These are phyloP conservation scores for Dinoponera quadriceps DNA, from an alignment of 1,140 invertebrate genomes.

Conservation along the genomic window DNA sequence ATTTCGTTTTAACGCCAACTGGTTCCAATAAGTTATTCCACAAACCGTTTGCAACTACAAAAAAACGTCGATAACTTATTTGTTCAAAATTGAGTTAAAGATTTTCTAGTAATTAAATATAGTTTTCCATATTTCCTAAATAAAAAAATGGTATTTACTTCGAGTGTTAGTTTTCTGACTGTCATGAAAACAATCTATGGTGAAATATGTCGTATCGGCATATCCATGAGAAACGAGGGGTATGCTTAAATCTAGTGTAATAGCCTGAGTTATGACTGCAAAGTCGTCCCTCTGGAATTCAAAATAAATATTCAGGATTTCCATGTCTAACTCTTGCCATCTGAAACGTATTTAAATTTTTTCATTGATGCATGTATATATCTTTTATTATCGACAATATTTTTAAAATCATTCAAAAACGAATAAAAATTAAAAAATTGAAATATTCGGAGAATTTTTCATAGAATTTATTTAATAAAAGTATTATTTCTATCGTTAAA, in stretches of 20 bases:
- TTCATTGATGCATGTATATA: background rate
- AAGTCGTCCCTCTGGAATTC: constrained; percentile 88
- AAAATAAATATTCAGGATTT: constrained; percentile 79
- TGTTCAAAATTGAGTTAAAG: constrained; percentile 17
- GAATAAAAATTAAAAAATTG: background rate
- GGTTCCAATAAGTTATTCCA: constrained; percentile 89
- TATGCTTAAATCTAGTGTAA: constrained; percentile 80
- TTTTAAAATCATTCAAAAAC: background rate
- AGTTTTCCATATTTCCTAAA: background rate
- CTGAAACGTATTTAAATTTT: constrained; percentile 59
- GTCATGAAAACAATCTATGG: constrained; percentile 91
- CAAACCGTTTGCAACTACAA: constrained; percentile 85
- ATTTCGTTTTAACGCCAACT: constrained; percentile 80
- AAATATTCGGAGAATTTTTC: too few relatives aligned
- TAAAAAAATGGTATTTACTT: constrained; percentile 80
- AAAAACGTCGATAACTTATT: constrained; percentile 23
- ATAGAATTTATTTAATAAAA: too few relatives aligned
- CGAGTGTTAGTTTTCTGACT: constrained; percentile 88
- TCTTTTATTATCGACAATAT: background rate
- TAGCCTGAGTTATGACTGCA: constrained; percentile 88
- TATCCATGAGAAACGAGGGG: constrained; percentile 80
- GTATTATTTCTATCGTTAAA: background rate
- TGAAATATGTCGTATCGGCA: constrained; percentile 87
- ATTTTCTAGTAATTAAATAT: background rate
- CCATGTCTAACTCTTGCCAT: constrained; percentile 78